A percentile compares a stretch with the other conserved stretches of the same genome.
These are phyloP conservation scores for Rousettus madagascariensis DNA, from an alignment of 2,797 vertebrate genomes.

Conservation along the genomic window DNA sequence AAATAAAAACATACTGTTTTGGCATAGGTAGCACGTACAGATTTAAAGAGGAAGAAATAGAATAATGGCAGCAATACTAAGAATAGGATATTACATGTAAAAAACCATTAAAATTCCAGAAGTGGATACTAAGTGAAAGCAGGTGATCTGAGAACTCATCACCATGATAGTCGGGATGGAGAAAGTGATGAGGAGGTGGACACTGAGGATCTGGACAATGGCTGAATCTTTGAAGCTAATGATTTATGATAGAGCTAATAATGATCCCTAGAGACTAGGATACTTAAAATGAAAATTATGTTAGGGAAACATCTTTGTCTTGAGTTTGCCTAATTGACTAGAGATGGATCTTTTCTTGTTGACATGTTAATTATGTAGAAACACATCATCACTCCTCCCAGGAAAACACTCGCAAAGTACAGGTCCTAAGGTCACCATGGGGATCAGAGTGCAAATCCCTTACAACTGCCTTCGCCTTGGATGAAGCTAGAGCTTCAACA, in stretches of 20 bases:
- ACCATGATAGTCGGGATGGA: background rate
- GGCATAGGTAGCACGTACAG: background rate
- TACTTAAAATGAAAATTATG: conserved; percentile 16
- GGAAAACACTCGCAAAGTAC: background rate
- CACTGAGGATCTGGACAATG: too few species aligned
- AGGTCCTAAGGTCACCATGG: background rate
- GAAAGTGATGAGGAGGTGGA: background rate
- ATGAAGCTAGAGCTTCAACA: background rate
- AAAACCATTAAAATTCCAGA: background rate
- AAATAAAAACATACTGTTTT: background rate
- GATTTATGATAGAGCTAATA: background rate
- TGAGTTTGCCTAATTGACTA: background rate
- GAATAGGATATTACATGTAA: background rate
- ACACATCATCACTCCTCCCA: background rate
- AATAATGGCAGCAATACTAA: background rate
- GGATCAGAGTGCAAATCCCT: background rate
- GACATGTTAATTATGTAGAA: background rate
- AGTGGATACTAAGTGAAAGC: background rate
- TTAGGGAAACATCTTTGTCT: background rate
- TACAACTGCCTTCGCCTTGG: background rate
- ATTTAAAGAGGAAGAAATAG: background rate
- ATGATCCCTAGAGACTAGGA: background rate
- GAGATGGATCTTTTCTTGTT: background rate
- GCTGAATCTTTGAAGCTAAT: background rate
- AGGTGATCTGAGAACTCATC: background rate